phyloP scores from a whole-genome alignment of 64 coral and sea anemone species.

The Porites lutea region DNA sequence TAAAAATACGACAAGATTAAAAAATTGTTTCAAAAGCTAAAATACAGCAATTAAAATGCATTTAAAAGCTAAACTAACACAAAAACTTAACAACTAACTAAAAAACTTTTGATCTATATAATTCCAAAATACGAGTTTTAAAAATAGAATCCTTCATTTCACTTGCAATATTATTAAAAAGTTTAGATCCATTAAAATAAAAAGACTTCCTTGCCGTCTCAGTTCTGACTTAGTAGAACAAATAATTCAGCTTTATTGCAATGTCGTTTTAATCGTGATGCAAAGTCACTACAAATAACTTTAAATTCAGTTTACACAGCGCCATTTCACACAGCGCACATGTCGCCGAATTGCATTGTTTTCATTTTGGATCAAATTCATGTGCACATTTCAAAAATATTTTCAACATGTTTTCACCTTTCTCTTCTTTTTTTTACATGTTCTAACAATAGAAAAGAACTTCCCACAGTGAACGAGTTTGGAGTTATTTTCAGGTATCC shows the following conservation, averaged over 20 bases:
- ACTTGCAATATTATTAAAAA: no score
- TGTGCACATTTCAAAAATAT: neutral
- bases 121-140: no score
- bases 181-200: no score
- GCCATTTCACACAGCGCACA: constrained; percentile 18
- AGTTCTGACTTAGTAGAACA: no score
- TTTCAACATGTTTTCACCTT: neutral
- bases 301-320: constrained; percentile 12
- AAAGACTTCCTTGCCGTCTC: no score
- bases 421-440: neutral
- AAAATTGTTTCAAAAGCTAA: no score
- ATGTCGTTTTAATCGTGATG: constrained; percentile 18
- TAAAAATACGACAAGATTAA: no score
- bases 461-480: neutral
- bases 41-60: no score
- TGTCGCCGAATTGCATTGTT: neutral
- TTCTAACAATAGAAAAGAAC: neutral
- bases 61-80: no score
- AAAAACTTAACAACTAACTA: no score
- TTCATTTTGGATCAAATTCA: constrained; percentile 2
- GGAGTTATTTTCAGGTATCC: constrained; percentile 2
- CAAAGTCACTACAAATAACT: constrained; percentile 24
- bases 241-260: constrained; percentile 28
- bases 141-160: no score
- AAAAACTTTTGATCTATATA: no score